A percentile compares a stretch with the other conserved stretches of the same genome.
These are phyloP conservation scores for Sclerodermus sp. DNA, from an alignment of 2,888 invertebrate species.

Conservation along the genomic window DNA sequence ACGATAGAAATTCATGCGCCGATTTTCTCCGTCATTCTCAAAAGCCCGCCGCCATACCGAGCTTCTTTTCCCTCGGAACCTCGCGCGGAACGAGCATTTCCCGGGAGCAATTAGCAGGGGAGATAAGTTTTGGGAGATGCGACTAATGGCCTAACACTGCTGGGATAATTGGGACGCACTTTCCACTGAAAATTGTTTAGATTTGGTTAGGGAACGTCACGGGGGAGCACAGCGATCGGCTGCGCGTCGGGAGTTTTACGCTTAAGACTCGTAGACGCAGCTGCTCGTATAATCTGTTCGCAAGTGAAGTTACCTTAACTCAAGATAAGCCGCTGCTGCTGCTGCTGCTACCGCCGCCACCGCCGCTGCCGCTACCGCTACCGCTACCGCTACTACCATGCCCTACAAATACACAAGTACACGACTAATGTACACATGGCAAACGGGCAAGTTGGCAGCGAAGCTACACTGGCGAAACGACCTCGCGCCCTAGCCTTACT, in stretches of 20 bases:
- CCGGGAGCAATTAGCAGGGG: no score
- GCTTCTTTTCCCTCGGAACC: no score
- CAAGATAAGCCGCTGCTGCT: background rate
- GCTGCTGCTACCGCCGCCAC: background rate
- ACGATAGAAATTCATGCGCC: conserved; percentile 38
- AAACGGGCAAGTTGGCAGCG: background rate
- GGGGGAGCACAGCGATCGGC: background rate
- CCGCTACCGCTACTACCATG: no score
- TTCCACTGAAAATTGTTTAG: background rate
- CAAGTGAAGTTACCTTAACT: conserved; percentile 1
- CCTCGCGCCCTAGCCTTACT: no score
- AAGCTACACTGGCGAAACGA: background rate
- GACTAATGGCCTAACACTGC: no score
- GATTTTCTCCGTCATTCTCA: background rate
- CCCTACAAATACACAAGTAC: no score
- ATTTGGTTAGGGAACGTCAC: conserved; percentile 2
- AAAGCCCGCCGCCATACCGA: no score
- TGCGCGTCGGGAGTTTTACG: background rate
- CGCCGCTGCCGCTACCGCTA: no score
- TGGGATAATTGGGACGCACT: background rate
- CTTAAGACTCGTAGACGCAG: conserved; percentile 4
- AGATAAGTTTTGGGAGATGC: no score
- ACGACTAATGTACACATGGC: background rate
- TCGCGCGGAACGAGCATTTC: no score
- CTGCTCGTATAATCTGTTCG: conserved; percentile 3